Conservation (phyloP, 1,140 invertebrate genomes). For the Heliconius himera region DNA sequence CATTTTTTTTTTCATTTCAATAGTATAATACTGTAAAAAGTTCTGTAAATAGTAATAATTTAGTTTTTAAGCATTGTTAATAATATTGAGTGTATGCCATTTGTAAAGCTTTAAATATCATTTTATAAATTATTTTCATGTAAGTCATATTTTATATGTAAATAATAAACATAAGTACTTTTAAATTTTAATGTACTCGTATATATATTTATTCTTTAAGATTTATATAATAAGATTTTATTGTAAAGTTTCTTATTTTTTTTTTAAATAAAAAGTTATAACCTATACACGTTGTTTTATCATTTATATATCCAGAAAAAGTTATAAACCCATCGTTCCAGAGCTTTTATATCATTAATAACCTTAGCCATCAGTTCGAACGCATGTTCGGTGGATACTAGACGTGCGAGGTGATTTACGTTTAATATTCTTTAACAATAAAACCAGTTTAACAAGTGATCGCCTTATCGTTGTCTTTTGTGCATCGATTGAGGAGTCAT, state of each 20-base stretch:
- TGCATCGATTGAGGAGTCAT: too few species aligned
- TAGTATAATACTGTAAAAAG: background rate
- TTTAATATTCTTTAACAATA: too few species aligned
- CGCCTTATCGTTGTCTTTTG: too few species aligned
- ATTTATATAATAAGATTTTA: background rate
- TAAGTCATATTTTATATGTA: background rate
- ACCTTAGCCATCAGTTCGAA: too few species aligned
- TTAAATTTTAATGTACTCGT: background rate
- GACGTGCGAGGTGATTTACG: too few species aligned
- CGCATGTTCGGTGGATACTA: too few species aligned
- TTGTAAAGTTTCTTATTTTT: background rate
- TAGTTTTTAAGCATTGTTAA: background rate
- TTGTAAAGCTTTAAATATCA: background rate
- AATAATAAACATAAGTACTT: background rate
- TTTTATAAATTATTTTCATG: background rate
- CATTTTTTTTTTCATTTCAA: too few species aligned
- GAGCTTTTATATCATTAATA: too few species aligned
- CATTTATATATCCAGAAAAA: background rate
- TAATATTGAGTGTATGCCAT: background rate
- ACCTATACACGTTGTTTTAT: background rate
- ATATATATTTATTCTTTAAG: background rate
- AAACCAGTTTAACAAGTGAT: too few species aligned
- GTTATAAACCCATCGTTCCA: too few species aligned
- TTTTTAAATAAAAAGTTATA: background rate
- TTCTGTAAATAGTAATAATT: background rate